phyloP scores from a whole-genome alignment of 2,113 vertebrate species.

The Talpa occidentalis region DNA sequence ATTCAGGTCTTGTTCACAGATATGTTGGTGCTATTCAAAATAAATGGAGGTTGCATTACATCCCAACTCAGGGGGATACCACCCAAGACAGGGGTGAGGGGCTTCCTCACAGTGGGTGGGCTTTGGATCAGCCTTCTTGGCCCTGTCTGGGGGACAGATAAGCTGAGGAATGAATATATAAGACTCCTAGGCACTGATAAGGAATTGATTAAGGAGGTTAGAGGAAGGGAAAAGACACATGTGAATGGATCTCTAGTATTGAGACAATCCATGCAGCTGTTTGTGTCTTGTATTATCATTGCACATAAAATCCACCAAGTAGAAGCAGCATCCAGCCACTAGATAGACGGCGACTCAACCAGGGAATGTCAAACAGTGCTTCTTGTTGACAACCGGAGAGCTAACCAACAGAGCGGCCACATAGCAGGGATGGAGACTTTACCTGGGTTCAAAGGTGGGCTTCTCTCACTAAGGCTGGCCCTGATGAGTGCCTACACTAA shows the following conservation, averaged over 20 bases:
- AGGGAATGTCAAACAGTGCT: neutral
- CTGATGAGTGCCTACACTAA: neutral
- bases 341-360: neutral
- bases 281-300: neutral
- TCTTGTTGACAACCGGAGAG: neutral
- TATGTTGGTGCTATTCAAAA: neutral
- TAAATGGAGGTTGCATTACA: neutral
- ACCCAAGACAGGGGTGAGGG: neutral
- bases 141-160: neutral
- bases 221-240: neutral
- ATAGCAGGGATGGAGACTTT: neutral
- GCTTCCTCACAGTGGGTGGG: neutral
- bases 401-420: neutral
- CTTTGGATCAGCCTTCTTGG: neutral
- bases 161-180: neutral
- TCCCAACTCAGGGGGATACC: too few species aligned
- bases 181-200: neutral
- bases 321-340: neutral
- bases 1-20: neutral
- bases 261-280: neutral
- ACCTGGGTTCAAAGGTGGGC: accelerated
- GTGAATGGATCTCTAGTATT: neutral
- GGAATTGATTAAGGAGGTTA: neutral
- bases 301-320: neutral
- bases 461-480: neutral